Base-by-base conservation (phyloP, 2,113 vertebrate genomes). In the Notarius lentiginosus region DNA sequence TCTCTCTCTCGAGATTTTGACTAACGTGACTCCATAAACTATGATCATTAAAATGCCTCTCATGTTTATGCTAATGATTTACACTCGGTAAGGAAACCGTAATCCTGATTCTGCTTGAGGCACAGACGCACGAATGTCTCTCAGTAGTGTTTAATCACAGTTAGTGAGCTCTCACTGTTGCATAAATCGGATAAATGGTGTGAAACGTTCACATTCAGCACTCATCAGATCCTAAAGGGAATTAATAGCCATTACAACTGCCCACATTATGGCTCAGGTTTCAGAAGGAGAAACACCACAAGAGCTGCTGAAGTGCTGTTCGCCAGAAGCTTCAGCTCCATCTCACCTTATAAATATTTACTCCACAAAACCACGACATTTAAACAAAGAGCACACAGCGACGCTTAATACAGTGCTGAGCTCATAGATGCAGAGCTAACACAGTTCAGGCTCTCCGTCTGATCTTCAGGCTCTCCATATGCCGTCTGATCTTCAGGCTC, bases 271-370 rank as follows among this genome's bases (percentile, higher is more conserved):
- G 4, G 60, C 82, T 68, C 47, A 66, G 82, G 27, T 61, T 70
- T 41, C 61, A 55, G 75, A 27, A 17, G 11, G 24, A 53, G 7
- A 55, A 68, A 49, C 24, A 20, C 73, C 51, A 22, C 22, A 7
- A 53, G 24, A 53, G 22, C 6, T 12, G 41, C 6, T 65, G 47
- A 53, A 83, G 63, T n/a, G 27, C 80, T 65, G 80, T 12, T 41
- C 41, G 41, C 41, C 58, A 17, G 53, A 22, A 84, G 51, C 68
- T 82, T 10, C 75, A 51, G 9, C 55, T 66, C 66, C 20, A 68
- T 49, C 34, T 56, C 61, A 68, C 65, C 65, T 89, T 84, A 83
- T 87, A 88, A 89, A 88, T 85, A 87, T 65, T 77, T 82, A 61
- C 53, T 76, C 73, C 65, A 79, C 49, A 83, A 87, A 89, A 56